Base-by-base conservation (phyloP, 2,888 invertebrate species). In the Thecophora atra region DNA sequence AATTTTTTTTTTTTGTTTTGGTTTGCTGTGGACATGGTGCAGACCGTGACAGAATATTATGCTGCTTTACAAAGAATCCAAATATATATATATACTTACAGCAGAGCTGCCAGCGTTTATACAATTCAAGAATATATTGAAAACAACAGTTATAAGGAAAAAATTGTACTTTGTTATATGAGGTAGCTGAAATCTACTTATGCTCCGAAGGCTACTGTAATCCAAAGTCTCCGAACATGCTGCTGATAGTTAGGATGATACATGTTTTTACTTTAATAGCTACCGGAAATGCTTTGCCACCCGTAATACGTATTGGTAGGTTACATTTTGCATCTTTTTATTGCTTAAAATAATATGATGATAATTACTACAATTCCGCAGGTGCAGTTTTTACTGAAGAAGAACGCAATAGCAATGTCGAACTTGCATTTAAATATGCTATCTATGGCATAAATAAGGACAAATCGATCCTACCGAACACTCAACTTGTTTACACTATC, bases 321-420 rank as follows among this genome's bases (percentile, higher is more conserved):
- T 82, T 37, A 37, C 37, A 37, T 37, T 6, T 37, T 37, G 1
- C 11, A 37, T 2, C 37, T 37, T 6, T 37, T 37, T 1, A 8
- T 37, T 11, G 11, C 37, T 11, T 11, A 37, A 37, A 37, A 37
- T 37, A 37, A 37, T 8, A 37, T 37, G 11, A 37, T 30, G 4
- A 30, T n/a, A n/a, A n/a, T n/a, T n/a, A n/a, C n/a, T 47, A 13
- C n/a, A 28, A n/a, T 47, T 21, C 28, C 21, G 52, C 66, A 97
- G 97, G 96, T 82, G 97, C 96, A 58, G 93, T 97, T 77, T 97
- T 97, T 87, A 94, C 94, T 0, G 95, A 96, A 81, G 96, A 97
- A 80, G 92, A 94, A 76, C 92, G 93, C 75, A 94, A 95, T 77
- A 94, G 93, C 77, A 94, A 94, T 76, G 91, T 94, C 0, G 96